Conservation (phyloP, 2,113 vertebrate species). For the Otolemur garnettii region DNA sequence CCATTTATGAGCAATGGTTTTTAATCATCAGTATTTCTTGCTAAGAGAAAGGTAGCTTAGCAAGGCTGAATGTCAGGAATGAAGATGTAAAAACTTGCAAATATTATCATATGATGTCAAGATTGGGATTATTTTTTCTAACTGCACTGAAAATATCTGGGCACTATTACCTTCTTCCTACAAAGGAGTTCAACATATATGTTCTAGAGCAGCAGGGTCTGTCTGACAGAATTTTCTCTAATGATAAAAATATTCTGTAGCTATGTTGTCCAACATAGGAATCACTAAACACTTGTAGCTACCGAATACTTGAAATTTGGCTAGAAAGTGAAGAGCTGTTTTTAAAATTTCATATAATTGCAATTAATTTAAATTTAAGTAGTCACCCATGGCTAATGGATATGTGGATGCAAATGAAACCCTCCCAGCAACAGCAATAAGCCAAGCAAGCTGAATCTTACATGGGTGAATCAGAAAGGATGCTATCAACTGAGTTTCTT, state of each 20-base stretch:
- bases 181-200: not conserved
- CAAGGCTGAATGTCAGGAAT: not conserved
- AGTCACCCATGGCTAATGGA: not conserved
- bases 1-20: not conserved
- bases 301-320: not conserved
- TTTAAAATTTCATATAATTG: conserved; percentile 27
- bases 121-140: conserved; percentile 17
- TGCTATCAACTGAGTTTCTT: too few relatives aligned
- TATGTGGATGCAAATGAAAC: not conserved
- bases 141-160: not conserved
- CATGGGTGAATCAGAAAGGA: too few relatives aligned
- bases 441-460: too few relatives aligned
- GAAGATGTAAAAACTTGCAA: not conserved
- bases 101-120: not conserved
- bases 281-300: not conserved
- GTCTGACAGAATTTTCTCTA: not conserved
- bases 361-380: conserved; percentile 13
- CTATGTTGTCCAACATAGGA: not conserved
- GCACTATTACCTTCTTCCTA: not conserved
- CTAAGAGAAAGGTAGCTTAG: not conserved
- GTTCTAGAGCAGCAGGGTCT: not conserved
- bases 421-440: too few relatives aligned
- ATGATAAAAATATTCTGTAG: not conserved
- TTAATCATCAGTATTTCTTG: not conserved
- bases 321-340: not conserved